A percentile compares a stretch with the other conserved stretches of the same genome.
Evolutionary conservation across 2,888 invertebrate genomes (phyloP).

Genomic region (Invenusta paracnida): DNA sequence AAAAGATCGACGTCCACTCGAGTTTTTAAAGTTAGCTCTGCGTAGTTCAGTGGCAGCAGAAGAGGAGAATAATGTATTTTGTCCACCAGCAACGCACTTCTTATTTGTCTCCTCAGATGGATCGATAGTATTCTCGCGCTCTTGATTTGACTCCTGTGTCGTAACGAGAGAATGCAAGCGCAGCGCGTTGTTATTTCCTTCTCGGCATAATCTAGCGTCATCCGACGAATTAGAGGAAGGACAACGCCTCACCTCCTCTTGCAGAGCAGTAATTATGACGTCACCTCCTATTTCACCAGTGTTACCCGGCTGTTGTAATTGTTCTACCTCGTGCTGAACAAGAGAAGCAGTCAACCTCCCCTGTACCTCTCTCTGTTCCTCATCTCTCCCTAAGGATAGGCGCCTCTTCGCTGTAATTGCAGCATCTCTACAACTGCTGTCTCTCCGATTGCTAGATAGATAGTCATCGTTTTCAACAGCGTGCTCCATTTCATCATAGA

Average conservation of each 20-base stretch:
- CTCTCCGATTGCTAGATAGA: no score
- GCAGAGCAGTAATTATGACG: neutral
- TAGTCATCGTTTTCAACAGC: neutral
- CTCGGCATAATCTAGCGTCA: no score
- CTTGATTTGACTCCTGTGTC: neutral
- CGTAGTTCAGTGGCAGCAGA: neutral
- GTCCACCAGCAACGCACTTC: neutral
- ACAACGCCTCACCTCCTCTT: neutral
- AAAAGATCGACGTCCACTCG: neutral
- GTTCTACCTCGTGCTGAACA: neutral
- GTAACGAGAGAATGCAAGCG: neutral
- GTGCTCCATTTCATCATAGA: neutral
- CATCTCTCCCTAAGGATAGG: neutral
- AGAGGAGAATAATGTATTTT: no score
- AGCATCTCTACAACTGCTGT: neutral
- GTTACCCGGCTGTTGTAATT: neutral
- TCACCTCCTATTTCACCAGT: neutral
- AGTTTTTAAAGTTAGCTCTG: neutral
- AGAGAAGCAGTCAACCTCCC: neutral
- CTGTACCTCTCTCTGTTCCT: no score
- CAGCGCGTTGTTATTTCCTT: neutral
- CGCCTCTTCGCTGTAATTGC: neutral
- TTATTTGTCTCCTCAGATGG: neutral
- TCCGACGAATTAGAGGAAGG: no score
- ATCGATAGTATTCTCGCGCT: neutral